phyloP scores from a whole-genome alignment of 2,113 vertebrate genomes.

The Riparia riparia region DNA sequence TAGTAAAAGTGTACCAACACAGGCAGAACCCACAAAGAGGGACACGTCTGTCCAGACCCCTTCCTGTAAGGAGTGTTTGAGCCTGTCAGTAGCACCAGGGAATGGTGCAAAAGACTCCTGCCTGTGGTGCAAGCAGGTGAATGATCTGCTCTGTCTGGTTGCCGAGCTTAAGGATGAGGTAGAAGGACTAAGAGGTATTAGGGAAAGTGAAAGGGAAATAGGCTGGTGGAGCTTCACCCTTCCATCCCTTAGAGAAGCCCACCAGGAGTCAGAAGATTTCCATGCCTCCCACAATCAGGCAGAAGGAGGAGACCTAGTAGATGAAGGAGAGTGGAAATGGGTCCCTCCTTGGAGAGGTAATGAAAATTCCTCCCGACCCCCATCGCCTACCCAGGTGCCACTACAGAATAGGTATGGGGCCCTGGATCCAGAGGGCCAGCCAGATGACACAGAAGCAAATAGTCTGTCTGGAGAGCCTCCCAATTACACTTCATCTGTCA shows the following conservation, averaged over 20 bases:
- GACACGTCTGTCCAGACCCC: accelerated
- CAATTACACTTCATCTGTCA: neutral
- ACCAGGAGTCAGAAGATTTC: neutral
- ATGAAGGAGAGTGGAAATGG: neutral
- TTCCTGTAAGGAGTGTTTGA: neutral
- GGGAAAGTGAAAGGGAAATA: neutral
- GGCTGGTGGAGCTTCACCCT: neutral
- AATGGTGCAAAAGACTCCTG: neutral
- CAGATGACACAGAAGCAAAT: neutral
- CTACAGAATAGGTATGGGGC: neutral
- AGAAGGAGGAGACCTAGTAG: neutral
- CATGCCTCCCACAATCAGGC: neutral
- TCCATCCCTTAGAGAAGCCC: neutral
- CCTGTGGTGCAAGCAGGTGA: neutral
- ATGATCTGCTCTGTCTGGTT: neutral
- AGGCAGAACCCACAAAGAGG: neutral
- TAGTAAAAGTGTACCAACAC: neutral
- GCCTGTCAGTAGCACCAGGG: neutral
- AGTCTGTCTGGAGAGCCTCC: neutral
- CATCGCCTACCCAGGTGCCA: neutral
- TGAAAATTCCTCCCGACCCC: neutral
- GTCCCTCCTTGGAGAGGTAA: accelerated
- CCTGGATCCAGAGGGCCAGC: neutral
- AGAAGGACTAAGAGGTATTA: neutral
- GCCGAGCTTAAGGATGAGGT: neutral